These are phyloP conservation scores for Cnemophilus loriae DNA, from an alignment of 2,113 vertebrate species.

Conservation along the genomic window DNA sequence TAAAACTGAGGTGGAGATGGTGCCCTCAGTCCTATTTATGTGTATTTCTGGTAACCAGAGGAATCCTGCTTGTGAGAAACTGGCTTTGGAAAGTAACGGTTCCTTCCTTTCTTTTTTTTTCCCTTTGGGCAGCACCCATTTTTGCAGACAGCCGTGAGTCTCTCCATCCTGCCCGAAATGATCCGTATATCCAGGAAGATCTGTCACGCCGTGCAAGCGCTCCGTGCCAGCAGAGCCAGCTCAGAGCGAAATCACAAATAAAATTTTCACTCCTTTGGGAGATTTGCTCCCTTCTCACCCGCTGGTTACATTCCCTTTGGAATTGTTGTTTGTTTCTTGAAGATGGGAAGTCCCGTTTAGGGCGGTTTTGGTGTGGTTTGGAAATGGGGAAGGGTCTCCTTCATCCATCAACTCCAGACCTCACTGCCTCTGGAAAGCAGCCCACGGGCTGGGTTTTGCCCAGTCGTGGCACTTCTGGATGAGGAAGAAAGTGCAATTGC, in stretches of 20 bases:
- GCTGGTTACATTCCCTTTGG: slow-evolving; percentile 55
- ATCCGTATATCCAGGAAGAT: slow-evolving; percentile 86
- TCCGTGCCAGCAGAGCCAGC: not conserved
- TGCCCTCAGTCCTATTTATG: not conserved
- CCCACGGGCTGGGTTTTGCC: slow-evolving; percentile 12
- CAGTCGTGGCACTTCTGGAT: not conserved
- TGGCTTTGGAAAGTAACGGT: not conserved
- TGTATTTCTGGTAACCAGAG: not conserved
- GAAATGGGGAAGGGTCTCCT: slow-evolving; percentile 32
- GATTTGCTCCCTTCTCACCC: slow-evolving; percentile 12
- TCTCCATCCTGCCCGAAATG: slow-evolving; percentile 92
- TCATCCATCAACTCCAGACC: slow-evolving; percentile 12
- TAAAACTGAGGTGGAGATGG: not conserved
- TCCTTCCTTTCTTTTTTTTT: not conserved
- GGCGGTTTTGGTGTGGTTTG: slow-evolving; percentile 4
- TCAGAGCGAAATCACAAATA: slow-evolving; percentile 8
- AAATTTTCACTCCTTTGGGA: not conserved
- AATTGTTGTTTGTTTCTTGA: slow-evolving; percentile 60
- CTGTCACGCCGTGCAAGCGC: slow-evolving; percentile 69
- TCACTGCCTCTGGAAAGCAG: slow-evolving; percentile 22
- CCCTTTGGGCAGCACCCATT: slow-evolving; percentile 87
- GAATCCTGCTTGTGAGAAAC: not conserved
- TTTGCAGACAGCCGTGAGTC: slow-evolving; percentile 91
- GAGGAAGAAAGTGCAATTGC: not conserved
- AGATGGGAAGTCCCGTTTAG: slow-evolving; percentile 34